A percentile compares a stretch with the other conserved stretches of the same genome.
Conservation (phyloP, 2,113 vertebrate species). For the Nipponia nippon region DNA sequence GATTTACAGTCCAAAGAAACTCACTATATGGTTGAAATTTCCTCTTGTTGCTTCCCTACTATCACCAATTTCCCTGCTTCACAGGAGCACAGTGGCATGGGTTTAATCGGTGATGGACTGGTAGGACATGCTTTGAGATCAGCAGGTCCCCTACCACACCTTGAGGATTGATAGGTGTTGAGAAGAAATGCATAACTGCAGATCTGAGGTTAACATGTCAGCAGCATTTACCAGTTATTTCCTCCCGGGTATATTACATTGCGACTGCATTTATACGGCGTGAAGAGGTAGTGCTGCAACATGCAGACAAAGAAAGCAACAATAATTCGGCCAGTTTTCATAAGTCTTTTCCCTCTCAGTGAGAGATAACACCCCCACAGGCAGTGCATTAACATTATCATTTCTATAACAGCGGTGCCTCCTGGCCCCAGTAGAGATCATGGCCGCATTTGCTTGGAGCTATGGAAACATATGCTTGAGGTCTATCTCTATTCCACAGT, state of each 20-base stretch:
- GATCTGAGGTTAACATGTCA: background rate
- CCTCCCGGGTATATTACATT: background rate
- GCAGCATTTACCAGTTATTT: background rate
- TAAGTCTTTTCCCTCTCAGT: background rate
- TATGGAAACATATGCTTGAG: background rate
- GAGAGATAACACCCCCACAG: background rate
- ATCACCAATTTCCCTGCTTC: background rate
- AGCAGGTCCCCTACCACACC: background rate
- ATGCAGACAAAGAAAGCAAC: background rate
- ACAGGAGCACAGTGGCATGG: accelerated
- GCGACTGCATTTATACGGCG: background rate
- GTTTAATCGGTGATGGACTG: background rate
- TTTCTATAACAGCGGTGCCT: background rate
- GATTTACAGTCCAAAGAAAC: background rate
- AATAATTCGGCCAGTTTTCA: background rate
- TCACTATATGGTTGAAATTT: background rate
- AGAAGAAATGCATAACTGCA: background rate
- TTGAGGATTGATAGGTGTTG: background rate
- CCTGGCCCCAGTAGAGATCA: background rate
- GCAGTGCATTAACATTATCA: background rate
- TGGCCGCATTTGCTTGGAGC: background rate
- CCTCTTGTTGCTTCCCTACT: background rate
- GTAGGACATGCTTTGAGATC: background rate
- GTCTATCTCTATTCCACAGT: background rate
- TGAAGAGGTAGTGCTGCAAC: background rate